Base-by-base conservation (phyloP, 1,140 invertebrate genomes). In the Drosophila sp. region DNA sequence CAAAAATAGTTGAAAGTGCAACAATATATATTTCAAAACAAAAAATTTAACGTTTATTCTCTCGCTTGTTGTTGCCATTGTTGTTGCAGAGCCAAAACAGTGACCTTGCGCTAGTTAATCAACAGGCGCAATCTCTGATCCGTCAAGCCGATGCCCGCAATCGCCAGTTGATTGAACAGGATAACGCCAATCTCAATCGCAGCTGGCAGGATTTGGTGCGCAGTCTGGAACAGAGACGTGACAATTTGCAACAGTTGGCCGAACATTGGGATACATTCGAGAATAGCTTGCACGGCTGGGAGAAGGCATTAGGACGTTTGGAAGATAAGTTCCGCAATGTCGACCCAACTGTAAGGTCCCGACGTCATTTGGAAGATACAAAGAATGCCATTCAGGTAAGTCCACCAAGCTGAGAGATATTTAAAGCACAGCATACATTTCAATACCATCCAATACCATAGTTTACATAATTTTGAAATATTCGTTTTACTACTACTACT, bases 221-320 rank as follows among this genome's bases (percentile, higher is more conserved):
- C 5, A 93, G 94, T 82, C 92, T 97, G 82, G 96, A 96, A 69
- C 93, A 92, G 57, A 93, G 95, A 56, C 92, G 94, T 57, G 93
- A 95, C 59, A 92, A 93, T 34, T 91, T 96, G 3, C 93, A 94
- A 41, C 93, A 94, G 45, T 91, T 96, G 56, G 95, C 95, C 1
- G 94, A 94, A 65, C 94, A 95, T 72, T 97, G 97, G 96, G 95
- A 97, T 80, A 94, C 94, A 59, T 95, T 96, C 78, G 96, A 97
- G 92, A 93, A 93, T 2, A 93, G 94, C 71, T 94, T 95, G 90
- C 93, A 94, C 72, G 92, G 92, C 46, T 94, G 94, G 89, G 95
- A 95, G 81, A 94, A 93, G 72, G 93, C 93, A 51, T 67, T 96
- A 2, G 93, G 92, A 74, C 93, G 93, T 16, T 93, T 95, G 16